Evolutionary conservation across 35 echinoderm and acorn worm species (phyloP).

Genomic region (Ptychodera flava): DNA sequence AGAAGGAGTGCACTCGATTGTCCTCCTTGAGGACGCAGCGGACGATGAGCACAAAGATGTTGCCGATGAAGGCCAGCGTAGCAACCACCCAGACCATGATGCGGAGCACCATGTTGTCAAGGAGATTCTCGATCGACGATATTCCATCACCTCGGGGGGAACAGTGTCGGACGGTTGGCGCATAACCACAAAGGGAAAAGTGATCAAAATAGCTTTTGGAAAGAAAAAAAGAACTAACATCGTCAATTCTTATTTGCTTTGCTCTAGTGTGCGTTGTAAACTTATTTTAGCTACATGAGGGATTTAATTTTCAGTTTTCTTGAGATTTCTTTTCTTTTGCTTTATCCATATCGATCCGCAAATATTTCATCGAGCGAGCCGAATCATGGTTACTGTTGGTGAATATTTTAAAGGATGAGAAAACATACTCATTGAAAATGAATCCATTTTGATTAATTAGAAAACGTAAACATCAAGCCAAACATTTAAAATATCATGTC

Average conservation of each 20-base stretch:
- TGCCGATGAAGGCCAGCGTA: conserved; percentile 67
- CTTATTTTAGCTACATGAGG: background rate
- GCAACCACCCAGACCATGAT: conserved; percentile 82
- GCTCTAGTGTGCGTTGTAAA: background rate
- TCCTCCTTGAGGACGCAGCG: conserved; percentile 80
- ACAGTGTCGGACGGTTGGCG: conserved; percentile 69
- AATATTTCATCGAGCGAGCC: background rate
- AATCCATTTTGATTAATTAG: too few relatives aligned
- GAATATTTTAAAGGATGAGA: background rate
- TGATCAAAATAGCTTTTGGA: conserved; percentile 75
- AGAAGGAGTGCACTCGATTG: conserved; percentile 85
- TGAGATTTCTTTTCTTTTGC: background rate
- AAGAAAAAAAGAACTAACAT: conserved; percentile 13
- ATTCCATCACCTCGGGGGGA: conserved; percentile 69
- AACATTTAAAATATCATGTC: too few relatives aligned
- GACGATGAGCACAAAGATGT: conserved; percentile 63
- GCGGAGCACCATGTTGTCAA: conserved; percentile 65
- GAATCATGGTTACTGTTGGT: background rate
- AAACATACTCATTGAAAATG: too few relatives aligned
- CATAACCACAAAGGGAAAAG: conserved; percentile 91
- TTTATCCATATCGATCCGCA: background rate
- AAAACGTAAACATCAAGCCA: too few relatives aligned
- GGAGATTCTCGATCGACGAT: conserved; percentile 61
- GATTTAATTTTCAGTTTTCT: background rate
- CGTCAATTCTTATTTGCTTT: background rate